Base-by-base conservation (phyloP, 2,888 invertebrate species). In the Papilio elwesi region DNA sequence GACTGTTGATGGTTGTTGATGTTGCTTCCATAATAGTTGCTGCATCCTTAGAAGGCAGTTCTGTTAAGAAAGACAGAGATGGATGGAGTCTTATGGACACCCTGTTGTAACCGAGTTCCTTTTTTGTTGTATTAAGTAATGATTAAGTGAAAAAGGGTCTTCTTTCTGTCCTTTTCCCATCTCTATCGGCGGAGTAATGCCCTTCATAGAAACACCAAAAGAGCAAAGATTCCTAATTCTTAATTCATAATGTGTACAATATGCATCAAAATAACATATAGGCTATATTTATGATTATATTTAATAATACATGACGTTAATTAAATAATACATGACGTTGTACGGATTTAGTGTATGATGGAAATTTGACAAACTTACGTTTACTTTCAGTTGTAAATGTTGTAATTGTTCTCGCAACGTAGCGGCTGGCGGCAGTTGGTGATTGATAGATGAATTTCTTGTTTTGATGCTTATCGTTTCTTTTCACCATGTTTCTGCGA, bases 1-100 rank as follows among this genome's bases (percentile, higher is more conserved):
- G 83, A 77, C 86, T 80, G 16, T 88, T 74, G 0, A 86, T 85
- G 10, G 59, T 43, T 43, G 59, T 53, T 16, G 16, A 53, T 53
- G 53, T 43, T 0, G 87, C 87, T 9, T 79, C 76, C 0, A 73
- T 26, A 1, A 26, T 48, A 4, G 76, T 53, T 0, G 80, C 76
- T 1, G 78, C 76, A 6, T 78, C 65, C n/a, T 70, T 13, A 64
- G 73, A 6, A 0, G 52, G 49, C 5, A 55, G 43, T 43, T 43
- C 64, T 71, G 16, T 47, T 59, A 38, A 38, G 13, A 38, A 59
- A 10, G 16, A 12, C 10, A 49, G 6, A 49, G 2, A 11, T 49
- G 1, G 6, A 13, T 49, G 10, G 9, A 11, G 10, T 10, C 12
- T 12, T 1, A 49, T 49, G 13, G 49, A 26, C 4, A 26, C 26